phyloP scores from a whole-genome alignment of 2,797 vertebrate species.

The Molothrus aeneus region DNA sequence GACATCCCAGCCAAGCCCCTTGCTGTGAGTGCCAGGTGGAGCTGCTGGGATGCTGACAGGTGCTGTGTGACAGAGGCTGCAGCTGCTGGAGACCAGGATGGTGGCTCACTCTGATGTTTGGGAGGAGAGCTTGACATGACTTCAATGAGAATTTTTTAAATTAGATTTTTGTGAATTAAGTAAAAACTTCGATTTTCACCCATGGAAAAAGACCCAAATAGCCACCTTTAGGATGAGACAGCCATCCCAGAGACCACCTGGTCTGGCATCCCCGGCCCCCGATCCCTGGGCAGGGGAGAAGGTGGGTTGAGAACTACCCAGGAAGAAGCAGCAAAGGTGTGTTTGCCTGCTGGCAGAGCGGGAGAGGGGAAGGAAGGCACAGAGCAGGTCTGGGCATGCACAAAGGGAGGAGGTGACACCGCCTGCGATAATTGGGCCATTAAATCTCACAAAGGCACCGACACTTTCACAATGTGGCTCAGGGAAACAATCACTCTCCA shows the following conservation, averaged over 20 bases:
- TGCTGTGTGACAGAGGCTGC: background rate
- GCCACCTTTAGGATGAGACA: background rate
- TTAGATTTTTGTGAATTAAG: background rate
- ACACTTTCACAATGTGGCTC: background rate
- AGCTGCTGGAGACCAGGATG: background rate
- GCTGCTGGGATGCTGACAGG: background rate
- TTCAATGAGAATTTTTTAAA: background rate
- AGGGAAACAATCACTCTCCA: conserved; percentile 22
- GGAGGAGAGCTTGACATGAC: background rate
- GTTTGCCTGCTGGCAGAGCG: background rate
- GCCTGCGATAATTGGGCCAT: conserved; percentile 31
- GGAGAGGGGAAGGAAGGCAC: background rate
- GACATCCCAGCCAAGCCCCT: background rate
- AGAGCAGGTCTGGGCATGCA: background rate
- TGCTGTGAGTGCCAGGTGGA: background rate
- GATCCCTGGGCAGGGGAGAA: background rate
- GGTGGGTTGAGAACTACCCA: background rate
- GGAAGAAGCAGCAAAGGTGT: background rate
- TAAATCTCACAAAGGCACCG: conserved; percentile 48
- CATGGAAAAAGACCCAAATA: background rate
- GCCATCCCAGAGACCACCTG: background rate
- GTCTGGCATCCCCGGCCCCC: background rate
- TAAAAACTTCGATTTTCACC: background rate
- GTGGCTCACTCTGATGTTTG: background rate
- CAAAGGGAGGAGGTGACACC: conserved; percentile 15